Evolutionary conservation across 2,113 vertebrate species (phyloP).

Genomic region (Hyperoodon ampullatus): DNA sequence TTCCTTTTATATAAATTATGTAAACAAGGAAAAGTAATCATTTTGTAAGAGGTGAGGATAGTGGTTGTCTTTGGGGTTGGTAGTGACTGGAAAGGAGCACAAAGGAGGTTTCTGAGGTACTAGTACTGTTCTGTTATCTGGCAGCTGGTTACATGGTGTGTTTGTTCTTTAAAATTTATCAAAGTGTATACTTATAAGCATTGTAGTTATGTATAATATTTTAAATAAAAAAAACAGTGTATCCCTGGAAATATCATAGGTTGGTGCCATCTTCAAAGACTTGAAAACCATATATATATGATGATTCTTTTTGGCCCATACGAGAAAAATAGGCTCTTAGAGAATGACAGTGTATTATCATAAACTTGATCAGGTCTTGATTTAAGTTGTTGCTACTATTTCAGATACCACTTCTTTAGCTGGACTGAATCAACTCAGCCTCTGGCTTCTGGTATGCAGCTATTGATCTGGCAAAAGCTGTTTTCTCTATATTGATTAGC

Average conservation of each 20-base stretch:
- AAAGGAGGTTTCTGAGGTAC: not conserved
- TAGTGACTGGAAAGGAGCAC: not conserved
- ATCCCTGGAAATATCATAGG: not conserved
- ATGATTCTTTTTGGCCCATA: not conserved
- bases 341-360: not conserved
- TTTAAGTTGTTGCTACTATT: slow-evolving; percentile 25
- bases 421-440: not conserved
- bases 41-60: not conserved
- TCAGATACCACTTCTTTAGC: slow-evolving; percentile 1
- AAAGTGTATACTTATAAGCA: not conserved
- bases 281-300: not conserved
- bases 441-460: not conserved
- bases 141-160: not conserved
- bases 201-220: not conserved
- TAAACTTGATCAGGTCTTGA: not conserved
- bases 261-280: not conserved
- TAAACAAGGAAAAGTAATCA: not conserved
- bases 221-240: not conserved
- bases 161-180: slow-evolving; percentile 30
- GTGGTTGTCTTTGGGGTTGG: not conserved
- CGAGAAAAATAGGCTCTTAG: not conserved
- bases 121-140: not conserved
- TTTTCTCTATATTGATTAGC: slow-evolving; percentile 55
- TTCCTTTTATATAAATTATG: not conserved
- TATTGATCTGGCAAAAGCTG: slow-evolving; percentile 49